Evolutionary conservation across 2,797 vertebrate genomes (phyloP), one percentile per base, ranked within the genome.

Genomic region (Lacerta bilineata): DNA sequence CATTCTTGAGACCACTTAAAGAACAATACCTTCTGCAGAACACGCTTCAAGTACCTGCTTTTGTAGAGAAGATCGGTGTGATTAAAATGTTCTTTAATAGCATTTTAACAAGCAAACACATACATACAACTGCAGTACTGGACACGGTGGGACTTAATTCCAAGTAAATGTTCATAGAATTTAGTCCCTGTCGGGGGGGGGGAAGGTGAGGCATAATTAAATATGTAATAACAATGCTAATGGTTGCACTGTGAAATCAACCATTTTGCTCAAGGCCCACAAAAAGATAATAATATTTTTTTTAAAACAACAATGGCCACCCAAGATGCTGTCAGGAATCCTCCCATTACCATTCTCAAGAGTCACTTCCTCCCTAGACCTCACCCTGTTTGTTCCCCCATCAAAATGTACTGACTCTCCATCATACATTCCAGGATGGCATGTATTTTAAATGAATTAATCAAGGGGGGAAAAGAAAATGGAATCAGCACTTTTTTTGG

Each of bases 1-100:
- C 46, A 43, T 41, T 84, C 72, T 83, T 77, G 61, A 76, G 61
- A 80, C 36, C 46, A 59, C 80, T 72, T 79, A 71, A 27, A 17
- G 27, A 46, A 83, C 25, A 88, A 78, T 84, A 82, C 3, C 25
- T 39, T 72, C 77, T 43, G 69, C 8, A 33, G 43, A 59, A 13
- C 66, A 59, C 20, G 80, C 71, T 46, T 79, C 8, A 79, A 79
- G 27, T 25, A 72, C 36, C 43, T 79, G 8, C 82, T 33, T 84
- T 88, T 61, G 46, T 61, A 46, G 13, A 43, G 82, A 78, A 55
- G 43, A n/a, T 68, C 17, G n/a, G 2, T 25, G 10, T 71, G 20
- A n/a, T 76, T 36, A 66, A 86, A 71, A 78, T 78, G 41, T 39
- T 25, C 18, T 8, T 10, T 2, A 8, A 76, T 43, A 64, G 17